Conservation (phyloP, 2,888 invertebrate species). For the Bimastos eiseni region DNA sequence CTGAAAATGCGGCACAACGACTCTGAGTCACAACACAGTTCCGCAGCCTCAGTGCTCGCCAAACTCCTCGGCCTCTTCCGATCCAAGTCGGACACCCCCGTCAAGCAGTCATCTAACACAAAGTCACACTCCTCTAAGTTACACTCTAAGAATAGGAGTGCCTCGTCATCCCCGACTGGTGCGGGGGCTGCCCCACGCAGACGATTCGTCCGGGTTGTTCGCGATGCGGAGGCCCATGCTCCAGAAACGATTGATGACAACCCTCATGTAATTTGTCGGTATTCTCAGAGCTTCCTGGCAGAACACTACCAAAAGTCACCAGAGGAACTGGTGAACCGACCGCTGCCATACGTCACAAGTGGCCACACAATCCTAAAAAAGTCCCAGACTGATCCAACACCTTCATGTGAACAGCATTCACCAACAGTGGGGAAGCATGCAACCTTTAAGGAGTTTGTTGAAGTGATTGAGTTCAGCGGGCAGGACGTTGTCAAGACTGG, state of each 20-base stretch:
- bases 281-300: slow-evolving; percentile 26
- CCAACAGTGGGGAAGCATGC: not conserved
- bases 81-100: not conserved
- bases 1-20: not conserved
- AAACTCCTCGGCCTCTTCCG: not conserved
- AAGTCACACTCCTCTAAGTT: not conserved
- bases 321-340: not conserved
- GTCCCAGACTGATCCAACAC: slow-evolving; percentile 4
- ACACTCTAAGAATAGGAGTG: not conserved
- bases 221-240: slow-evolving; percentile 15
- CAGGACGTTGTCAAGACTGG: not conserved
- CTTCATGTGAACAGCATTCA: not conserved
- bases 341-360: slow-evolving; percentile 19
- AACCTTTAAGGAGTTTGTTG: not conserved
- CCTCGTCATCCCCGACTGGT: not conserved
- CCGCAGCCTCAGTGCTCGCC: not conserved
- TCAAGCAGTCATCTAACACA: not conserved
- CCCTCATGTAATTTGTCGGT: slow-evolving; percentile 24
- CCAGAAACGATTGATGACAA: slow-evolving; percentile 26
- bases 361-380: slow-evolving; percentile 29
- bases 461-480: slow-evolving; percentile 13
- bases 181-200: not conserved
- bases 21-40: not conserved
- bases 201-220: slow-evolving; percentile 25
- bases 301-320: slow-evolving; percentile 21